These are phyloP conservation scores for Drosophila seguyi DNA, from an alignment of 1,140 invertebrate genomes.

Conservation along the genomic window DNA sequence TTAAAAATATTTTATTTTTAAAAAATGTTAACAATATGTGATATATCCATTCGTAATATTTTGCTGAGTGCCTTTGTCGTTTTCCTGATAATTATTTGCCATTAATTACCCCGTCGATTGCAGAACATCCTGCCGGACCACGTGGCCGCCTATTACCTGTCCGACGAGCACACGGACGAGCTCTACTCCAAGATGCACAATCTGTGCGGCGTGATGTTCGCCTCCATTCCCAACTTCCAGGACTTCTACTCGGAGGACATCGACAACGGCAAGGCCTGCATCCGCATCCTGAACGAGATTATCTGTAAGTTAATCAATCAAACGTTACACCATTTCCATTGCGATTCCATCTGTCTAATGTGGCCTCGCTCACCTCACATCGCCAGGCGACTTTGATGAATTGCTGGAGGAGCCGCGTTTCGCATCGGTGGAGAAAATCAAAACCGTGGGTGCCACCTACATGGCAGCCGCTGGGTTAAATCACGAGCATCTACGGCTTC, in stretches of 20 bases:
- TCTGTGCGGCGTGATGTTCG: slow-evolving; percentile 98
- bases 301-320: slow-evolving; percentile 87
- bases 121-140: slow-evolving; percentile 97
- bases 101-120: slow-evolving; percentile 65
- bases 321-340: slow-evolving; percentile 11
- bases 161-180: slow-evolving; percentile 91
- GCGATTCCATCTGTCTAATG: slow-evolving; percentile 42
- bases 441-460: slow-evolving; percentile 98
- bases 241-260: slow-evolving; percentile 99
- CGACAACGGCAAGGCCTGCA: slow-evolving; percentile 98
- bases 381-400: slow-evolving; percentile 93
- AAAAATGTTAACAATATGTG: neutral
- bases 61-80: neutral
- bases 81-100: slow-evolving; percentile 5
- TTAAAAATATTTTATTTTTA: neutral
- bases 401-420: slow-evolving; percentile 95
- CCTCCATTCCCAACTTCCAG: slow-evolving; percentile 98
- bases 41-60: neutral
- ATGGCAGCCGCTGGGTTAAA: slow-evolving; percentile 99
- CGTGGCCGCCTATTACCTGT: slow-evolving; percentile 96
- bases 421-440: slow-evolving; percentile 98
- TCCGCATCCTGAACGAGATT: slow-evolving; percentile 98
- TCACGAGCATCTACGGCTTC: slow-evolving; percentile 88
- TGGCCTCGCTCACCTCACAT: slow-evolving; percentile 11
- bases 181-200: slow-evolving; percentile 97